A percentile compares a stretch with the other conserved stretches of the same genome.
These are phyloP conservation scores for Phalloptychus januarius DNA, from an alignment of 2,797 vertebrate species.

Conservation along the genomic window DNA sequence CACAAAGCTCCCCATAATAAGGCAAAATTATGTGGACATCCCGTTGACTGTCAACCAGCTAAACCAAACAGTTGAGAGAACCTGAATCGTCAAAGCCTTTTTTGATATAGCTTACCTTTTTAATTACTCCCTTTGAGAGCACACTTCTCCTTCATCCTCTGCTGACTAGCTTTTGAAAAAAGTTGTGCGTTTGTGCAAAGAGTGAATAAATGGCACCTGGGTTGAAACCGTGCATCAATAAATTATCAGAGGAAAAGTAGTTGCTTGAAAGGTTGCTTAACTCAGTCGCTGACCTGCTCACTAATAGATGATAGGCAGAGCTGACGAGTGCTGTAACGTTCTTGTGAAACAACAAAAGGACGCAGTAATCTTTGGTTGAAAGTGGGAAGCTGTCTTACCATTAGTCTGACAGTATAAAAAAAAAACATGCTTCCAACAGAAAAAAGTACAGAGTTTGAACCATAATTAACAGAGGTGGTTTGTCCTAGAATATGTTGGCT, in stretches of 20 bases:
- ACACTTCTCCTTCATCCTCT: conserved; percentile 41
- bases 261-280: conserved; percentile 20
- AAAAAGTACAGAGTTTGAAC: background rate
- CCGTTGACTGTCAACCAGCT: conserved; percentile 11
- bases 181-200: conserved; percentile 35
- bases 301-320: conserved; percentile 10
- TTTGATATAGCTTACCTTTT: conserved; percentile 58
- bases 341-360: background rate
- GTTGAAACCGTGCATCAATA: conserved; percentile 53
- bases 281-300: conserved; percentile 3
- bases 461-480: conserved; percentile 6
- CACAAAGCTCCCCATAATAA: conserved; percentile 39
- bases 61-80: conserved; percentile 9
- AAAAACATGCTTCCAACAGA: conserved; percentile 2
- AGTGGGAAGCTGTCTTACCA: conserved; percentile 6
- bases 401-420: conserved; percentile 8
- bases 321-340: conserved; percentile 5
- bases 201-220: conserved; percentile 28
- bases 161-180: conserved; percentile 54
- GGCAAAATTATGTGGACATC: conserved; percentile 16
- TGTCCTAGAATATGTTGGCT: background rate
- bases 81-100: conserved; percentile 19
- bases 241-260: conserved; percentile 55
- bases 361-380: background rate
- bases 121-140: conserved; percentile 64